Evolutionary conservation across 2,888 invertebrate species (phyloP).

Genomic region (Machimus atricapillus): DNA sequence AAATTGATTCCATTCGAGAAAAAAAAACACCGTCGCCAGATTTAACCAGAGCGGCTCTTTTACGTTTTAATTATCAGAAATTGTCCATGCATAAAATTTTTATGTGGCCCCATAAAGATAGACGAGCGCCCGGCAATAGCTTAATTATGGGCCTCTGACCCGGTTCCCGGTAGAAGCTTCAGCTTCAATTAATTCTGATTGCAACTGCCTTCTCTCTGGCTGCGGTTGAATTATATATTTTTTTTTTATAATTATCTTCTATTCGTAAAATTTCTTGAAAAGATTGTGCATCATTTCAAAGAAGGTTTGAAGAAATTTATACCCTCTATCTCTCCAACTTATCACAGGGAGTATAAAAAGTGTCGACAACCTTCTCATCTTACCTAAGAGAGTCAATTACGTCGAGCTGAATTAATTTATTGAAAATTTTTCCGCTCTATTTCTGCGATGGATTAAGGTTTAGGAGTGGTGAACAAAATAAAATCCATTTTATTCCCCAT

Average conservation of each 20-base stretch:
- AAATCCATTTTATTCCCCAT: background rate
- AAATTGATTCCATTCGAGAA: background rate
- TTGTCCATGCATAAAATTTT: background rate
- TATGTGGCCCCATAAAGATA: background rate
- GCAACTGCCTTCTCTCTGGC: background rate
- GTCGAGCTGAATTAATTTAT: conserved; percentile 11
- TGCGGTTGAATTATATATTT: background rate
- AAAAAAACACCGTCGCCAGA: background rate
- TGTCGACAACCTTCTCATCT: background rate
- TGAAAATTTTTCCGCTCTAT: conserved; percentile 14
- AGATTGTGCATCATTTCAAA: background rate
- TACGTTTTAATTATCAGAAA: background rate
- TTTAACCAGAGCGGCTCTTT: background rate
- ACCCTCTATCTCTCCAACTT: background rate
- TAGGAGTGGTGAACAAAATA: background rate
- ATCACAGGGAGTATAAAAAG: background rate
- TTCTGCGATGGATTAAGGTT: background rate
- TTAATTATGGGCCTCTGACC: background rate
- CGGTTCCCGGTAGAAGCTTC: background rate
- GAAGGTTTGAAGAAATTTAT: background rate
- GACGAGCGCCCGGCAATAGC: background rate
- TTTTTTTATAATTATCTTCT: background rate
- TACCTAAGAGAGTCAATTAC: conserved; percentile 8
- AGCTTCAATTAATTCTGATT: background rate
- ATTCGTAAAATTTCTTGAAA: background rate